Evolutionary conservation across 2,888 invertebrate species (phyloP).

Genomic region (Drosophila nr. medialis): DNA sequence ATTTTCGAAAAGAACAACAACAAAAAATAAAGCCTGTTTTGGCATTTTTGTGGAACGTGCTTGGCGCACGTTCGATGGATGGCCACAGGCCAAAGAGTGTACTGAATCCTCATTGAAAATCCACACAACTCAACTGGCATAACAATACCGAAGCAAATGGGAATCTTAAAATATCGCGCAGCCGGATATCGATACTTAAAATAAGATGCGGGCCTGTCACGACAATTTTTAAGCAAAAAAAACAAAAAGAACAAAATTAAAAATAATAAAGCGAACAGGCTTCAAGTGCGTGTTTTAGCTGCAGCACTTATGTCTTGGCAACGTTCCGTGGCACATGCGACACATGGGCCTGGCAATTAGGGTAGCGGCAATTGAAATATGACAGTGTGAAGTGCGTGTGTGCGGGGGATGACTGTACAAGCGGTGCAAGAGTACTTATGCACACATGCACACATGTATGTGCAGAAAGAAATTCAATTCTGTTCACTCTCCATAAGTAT

Average conservation of each 20-base stretch:
- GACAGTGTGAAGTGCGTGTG: conserved; percentile 24
- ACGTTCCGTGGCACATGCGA: conserved; percentile 44
- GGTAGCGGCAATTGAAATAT: conserved; percentile 66
- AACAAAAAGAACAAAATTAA: conserved; percentile 22
- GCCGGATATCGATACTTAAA: conserved; percentile 74
- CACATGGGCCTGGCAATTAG: conserved; percentile 48
- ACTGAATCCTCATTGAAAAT: conserved; percentile 37
- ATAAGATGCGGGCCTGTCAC: conserved; percentile 48
- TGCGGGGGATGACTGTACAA: conserved; percentile 8
- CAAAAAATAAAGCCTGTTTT: conserved; percentile 42
- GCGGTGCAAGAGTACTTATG: conserved; percentile 1
- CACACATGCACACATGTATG: not conserved
- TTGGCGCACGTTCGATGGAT: conserved; percentile 64
- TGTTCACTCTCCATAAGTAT: too few relatives aligned
- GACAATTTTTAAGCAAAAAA: conserved; percentile 8
- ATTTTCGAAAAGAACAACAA: conserved; percentile 36
- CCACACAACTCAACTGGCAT: conserved; percentile 16
- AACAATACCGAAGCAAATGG: conserved; percentile 39
- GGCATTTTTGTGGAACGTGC: conserved; percentile 72
- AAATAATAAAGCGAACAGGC: conserved; percentile 38
- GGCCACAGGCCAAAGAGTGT: conserved; percentile 18
- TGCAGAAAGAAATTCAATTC: not conserved
- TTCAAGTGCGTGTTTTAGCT: conserved; percentile 44
- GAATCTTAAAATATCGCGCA: conserved; percentile 29
- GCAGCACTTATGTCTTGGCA: conserved; percentile 22